A percentile compares a stretch with the other conserved stretches of the same genome.
phyloP scores from a whole-genome alignment of 2,113 vertebrate genomes.

The Rhizomys pruinosus region DNA sequence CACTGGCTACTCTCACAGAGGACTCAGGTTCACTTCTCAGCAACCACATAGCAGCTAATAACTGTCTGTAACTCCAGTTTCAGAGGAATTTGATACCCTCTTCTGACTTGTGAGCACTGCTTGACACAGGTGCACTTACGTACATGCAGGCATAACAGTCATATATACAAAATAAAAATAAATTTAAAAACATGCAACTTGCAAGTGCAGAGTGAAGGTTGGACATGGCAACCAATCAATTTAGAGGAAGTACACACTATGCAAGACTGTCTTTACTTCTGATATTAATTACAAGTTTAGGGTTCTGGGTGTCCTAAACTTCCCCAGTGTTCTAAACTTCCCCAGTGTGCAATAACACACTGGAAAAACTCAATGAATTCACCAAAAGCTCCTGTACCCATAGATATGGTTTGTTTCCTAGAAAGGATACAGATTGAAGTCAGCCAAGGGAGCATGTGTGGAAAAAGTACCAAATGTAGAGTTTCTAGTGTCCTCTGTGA shows the following conservation, averaged over 20 bases:
- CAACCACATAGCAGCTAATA: too few species aligned
- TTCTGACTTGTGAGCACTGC: too few species aligned
- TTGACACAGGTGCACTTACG: too few species aligned
- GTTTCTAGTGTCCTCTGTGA: not conserved
- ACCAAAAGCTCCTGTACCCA: not conserved
- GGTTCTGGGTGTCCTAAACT: not conserved
- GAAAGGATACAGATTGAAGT: not conserved
- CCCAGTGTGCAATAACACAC: not conserved
- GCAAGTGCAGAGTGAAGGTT: not conserved
- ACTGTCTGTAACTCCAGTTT: too few species aligned
- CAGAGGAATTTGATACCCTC: too few species aligned
- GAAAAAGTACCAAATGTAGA: constrained; percentile 1
- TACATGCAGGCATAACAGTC: too few species aligned
- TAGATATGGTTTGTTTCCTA: not conserved
- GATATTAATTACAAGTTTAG: not conserved
- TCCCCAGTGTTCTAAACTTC: not conserved
- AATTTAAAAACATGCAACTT: not conserved
- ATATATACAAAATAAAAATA: too few species aligned
- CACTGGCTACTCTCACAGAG: too few species aligned
- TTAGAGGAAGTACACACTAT: not conserved
- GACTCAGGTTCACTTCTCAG: too few species aligned
- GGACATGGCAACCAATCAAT: not conserved
- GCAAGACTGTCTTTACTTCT: not conserved
- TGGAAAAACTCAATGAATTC: not conserved
- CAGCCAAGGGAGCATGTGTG: not conserved